phyloP scores from a whole-genome alignment of 2,113 vertebrate species.

The Neotragus pygmaeus region DNA sequence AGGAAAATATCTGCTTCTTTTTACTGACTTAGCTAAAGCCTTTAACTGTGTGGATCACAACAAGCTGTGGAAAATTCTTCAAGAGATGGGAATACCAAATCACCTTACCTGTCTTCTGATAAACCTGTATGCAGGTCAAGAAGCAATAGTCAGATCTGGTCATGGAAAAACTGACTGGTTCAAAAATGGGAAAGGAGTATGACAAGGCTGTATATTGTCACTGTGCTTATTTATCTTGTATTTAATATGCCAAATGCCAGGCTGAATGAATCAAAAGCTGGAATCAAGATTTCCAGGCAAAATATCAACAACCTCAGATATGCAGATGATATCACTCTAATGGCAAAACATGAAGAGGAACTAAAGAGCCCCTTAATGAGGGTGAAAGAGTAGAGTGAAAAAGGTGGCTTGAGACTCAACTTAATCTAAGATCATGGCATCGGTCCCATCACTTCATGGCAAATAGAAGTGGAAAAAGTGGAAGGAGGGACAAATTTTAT shows the following conservation, averaged over 20 bases:
- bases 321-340: background rate
- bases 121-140: background rate
- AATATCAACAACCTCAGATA: background rate
- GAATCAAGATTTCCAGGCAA: background rate
- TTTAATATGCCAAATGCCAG: background rate
- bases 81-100: background rate
- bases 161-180: background rate
- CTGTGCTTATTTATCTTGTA: background rate
- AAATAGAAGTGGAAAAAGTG: background rate
- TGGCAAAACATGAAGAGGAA: background rate
- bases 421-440: background rate
- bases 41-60: background rate
- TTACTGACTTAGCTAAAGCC: background rate
- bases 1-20: background rate
- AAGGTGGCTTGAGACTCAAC: background rate
- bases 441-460: background rate
- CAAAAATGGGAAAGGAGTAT: background rate
- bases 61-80: background rate
- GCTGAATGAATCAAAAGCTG: background rate
- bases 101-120: background rate
- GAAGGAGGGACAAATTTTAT: background rate
- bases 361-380: background rate
- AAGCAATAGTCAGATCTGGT: background rate
- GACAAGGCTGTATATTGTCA: background rate
- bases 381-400: background rate